Conservation (phyloP, 2,888 invertebrate species). For the Aplocera efformata region DNA sequence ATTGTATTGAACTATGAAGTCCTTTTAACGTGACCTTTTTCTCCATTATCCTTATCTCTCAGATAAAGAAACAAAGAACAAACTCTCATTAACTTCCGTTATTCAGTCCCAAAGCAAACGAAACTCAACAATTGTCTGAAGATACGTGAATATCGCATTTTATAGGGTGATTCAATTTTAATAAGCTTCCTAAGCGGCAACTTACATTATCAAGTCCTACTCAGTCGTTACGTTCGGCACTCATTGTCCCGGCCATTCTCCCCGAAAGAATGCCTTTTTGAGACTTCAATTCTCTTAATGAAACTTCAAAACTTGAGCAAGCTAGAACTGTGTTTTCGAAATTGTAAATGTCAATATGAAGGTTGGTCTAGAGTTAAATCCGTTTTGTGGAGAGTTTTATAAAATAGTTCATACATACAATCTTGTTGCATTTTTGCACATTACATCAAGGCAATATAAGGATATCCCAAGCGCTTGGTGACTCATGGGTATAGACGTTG, state of each 20-base stretch:
- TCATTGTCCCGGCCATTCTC: slow-evolving; percentile 46
- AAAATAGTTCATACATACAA: no score
- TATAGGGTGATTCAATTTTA: slow-evolving; percentile 54
- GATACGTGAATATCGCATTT: slow-evolving; percentile 47
- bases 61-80: slow-evolving; percentile 33
- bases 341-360: no score
- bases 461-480: no score
- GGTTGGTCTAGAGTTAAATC: no score
- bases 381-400: no score
- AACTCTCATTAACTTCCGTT: slow-evolving; percentile 36
- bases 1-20: slow-evolving; percentile 13
- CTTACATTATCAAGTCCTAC: slow-evolving; percentile 56
- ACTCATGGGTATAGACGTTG: no score
- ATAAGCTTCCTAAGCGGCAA: slow-evolving; percentile 50
- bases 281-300: no score
- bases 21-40: slow-evolving; percentile 12
- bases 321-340: no score
- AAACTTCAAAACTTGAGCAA: no score
- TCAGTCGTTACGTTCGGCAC: slow-evolving; percentile 38
- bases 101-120: slow-evolving; percentile 36
- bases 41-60: slow-evolving; percentile 17
- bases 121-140: slow-evolving; percentile 36
- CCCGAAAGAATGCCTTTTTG: slow-evolving; percentile 48
- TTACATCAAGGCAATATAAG: no score
- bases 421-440: no score